A percentile compares a stretch with the other conserved stretches of the same genome.
phyloP scores from a whole-genome alignment of 2,113 vertebrate genomes.

The Antigone vipio region DNA sequence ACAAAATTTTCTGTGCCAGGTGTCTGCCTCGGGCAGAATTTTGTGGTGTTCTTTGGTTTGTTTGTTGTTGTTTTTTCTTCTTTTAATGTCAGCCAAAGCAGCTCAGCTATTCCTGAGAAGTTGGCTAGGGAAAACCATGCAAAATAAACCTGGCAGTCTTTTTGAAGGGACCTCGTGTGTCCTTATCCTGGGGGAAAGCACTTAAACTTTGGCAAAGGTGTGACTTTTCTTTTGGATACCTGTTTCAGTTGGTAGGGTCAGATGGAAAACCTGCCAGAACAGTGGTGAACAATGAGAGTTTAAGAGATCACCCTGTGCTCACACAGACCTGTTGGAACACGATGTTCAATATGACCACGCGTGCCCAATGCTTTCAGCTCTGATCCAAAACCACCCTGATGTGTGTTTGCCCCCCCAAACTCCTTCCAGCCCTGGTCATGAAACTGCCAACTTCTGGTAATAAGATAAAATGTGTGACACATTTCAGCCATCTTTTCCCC shows the following conservation, averaged over 20 bases:
- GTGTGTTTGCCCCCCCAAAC: background rate
- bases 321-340: background rate
- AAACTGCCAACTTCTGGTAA: background rate
- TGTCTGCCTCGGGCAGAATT: conserved; percentile 50
- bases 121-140: background rate
- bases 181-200: background rate
- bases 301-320: background rate
- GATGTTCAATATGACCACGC: background rate
- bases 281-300: background rate
- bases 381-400: background rate
- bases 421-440: background rate
- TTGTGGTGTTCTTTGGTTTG: background rate
- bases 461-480: background rate
- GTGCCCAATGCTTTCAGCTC: background rate
- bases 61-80: background rate
- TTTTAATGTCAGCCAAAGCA: conserved; percentile 43
- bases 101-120: background rate
- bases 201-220: conserved; percentile 17
- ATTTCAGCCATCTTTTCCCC: background rate
- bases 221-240: background rate
- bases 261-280: background rate
- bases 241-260: background rate
- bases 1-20: background rate
- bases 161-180: background rate
- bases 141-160: background rate